phyloP scores from a whole-genome alignment of 2,888 invertebrate species.

The Frankliniella intonsa region DNA sequence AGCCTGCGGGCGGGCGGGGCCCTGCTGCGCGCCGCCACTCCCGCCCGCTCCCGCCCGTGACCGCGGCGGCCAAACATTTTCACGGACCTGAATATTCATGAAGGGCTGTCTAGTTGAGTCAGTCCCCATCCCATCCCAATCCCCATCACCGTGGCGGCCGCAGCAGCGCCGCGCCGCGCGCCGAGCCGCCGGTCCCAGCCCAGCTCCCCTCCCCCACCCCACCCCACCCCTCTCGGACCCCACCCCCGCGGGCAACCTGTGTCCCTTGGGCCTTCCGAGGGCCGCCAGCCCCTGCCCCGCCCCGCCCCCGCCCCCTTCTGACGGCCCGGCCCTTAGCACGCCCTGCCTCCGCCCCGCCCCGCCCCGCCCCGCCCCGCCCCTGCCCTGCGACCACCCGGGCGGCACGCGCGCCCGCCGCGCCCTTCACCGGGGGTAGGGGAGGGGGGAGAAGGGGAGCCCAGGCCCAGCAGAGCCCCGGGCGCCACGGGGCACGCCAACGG shows the following conservation, averaged over 20 bases:
- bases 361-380: background rate
- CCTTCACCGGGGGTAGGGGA: background rate
- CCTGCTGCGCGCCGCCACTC: background rate
- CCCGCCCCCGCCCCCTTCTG: background rate
- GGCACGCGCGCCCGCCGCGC: constrained; percentile 6
- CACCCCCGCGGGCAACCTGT: background rate
- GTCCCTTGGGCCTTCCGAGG: background rate
- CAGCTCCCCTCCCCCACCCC: constrained; percentile 2
- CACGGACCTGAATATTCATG: background rate
- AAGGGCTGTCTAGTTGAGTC: constrained; percentile 19
- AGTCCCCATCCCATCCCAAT: background rate
- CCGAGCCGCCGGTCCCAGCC: background rate
- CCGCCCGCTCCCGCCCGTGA: background rate
- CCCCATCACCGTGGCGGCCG: background rate
- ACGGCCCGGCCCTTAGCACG: background rate
- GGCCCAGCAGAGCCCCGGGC: background rate
- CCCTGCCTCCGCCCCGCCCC: background rate
- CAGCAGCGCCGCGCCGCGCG: background rate
- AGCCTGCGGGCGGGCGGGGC: background rate
- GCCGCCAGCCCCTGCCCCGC: background rate
- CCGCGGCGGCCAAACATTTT: constrained; percentile 10
- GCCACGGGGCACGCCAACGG: background rate
- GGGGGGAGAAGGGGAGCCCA: background rate
- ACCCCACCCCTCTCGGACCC: background rate
- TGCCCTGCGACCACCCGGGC: background rate